phyloP scores from a whole-genome alignment of 2,797 vertebrate genomes.

The Epinephelus malabaricus region DNA sequence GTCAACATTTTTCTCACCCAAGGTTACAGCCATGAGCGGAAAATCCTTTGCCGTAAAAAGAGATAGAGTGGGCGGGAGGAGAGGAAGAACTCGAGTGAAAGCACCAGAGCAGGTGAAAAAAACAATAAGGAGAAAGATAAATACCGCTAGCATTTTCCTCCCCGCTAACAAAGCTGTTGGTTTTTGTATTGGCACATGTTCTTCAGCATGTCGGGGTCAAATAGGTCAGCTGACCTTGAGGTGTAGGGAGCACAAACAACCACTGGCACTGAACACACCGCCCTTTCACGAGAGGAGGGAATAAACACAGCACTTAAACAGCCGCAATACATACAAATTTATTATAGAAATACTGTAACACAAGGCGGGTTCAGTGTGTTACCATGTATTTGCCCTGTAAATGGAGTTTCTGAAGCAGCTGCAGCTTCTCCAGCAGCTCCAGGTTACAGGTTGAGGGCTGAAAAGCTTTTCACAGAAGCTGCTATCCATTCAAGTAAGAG shows the following conservation, averaged over 20 bases:
- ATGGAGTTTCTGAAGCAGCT: conserved; percentile 40
- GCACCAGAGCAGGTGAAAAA: neutral
- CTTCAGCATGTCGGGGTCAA: conserved; percentile 21
- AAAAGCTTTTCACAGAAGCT: conserved; percentile 27
- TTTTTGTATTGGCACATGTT: conserved; percentile 28
- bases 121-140: conserved; percentile 37
- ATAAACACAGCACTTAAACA: conserved; percentile 25
- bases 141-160: conserved; percentile 19
- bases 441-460: conserved; percentile 15
- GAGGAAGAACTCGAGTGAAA: conserved; percentile 13
- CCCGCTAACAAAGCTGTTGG: conserved; percentile 48
- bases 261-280: conserved; percentile 12
- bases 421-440: conserved; percentile 21
- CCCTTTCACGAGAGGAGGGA: conserved; percentile 11
- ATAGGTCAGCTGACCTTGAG: conserved; percentile 44
- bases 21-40: conserved; percentile 30
- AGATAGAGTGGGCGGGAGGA: conserved; percentile 57
- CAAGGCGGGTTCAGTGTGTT: conserved; percentile 8
- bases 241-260: conserved; percentile 16
- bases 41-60: conserved; percentile 44
- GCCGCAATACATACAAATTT: conserved; percentile 9
- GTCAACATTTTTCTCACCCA: conserved; percentile 22
- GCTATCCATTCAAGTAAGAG: conserved; percentile 27
- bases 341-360: conserved; percentile 16
- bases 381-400: conserved; percentile 6